Percentiles rank a stretch among this genome's conserved stretches.
Conservation (phyloP, 30 jellyfish, hydroid and myxozoan genomes). For the Aurelia coerulea region DNA sequence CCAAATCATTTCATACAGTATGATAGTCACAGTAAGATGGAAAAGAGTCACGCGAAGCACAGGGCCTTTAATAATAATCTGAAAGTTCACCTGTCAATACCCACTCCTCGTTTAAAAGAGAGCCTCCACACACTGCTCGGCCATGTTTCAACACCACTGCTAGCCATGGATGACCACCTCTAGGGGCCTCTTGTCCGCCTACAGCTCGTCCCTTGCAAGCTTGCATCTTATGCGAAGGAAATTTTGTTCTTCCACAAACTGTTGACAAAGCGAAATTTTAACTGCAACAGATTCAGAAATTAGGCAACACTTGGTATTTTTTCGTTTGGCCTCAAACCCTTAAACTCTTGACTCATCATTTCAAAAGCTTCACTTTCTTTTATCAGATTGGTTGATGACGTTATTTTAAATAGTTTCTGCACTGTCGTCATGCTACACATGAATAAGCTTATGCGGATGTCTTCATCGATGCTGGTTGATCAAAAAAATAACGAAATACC, state of each 20-base stretch:
- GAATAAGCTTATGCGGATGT: not conserved
- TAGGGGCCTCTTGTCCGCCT: slow-evolving; percentile 22
- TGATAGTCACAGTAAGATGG: too few species aligned
- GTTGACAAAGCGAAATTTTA: not conserved
- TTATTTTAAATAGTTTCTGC: not conserved
- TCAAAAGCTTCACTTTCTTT: too few species aligned
- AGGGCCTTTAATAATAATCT: too few species aligned
- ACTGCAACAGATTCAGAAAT: not conserved
- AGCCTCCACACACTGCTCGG: slow-evolving; percentile 46
- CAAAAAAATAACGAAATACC: not conserved
- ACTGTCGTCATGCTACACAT: not conserved
- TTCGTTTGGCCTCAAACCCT: not conserved
- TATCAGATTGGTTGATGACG: too few species aligned
- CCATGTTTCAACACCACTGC: slow-evolving; percentile 43
- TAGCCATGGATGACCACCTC: slow-evolving; percentile 68
- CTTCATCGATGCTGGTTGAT: not conserved
- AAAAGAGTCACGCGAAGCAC: too few species aligned
- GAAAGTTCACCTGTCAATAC: slow-evolving; percentile 51
- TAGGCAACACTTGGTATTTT: not conserved
- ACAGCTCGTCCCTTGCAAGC: slow-evolving; percentile 48
- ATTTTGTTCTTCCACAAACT: slow-evolving; percentile 74
- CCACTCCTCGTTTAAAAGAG: slow-evolving; percentile 63
- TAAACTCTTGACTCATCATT: not conserved
- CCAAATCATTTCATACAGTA: too few species aligned
- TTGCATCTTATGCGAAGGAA: slow-evolving; percentile 28